Evolutionary conservation across 2,113 vertebrate genomes (phyloP).

Genomic region (Rana temporaria): DNA sequence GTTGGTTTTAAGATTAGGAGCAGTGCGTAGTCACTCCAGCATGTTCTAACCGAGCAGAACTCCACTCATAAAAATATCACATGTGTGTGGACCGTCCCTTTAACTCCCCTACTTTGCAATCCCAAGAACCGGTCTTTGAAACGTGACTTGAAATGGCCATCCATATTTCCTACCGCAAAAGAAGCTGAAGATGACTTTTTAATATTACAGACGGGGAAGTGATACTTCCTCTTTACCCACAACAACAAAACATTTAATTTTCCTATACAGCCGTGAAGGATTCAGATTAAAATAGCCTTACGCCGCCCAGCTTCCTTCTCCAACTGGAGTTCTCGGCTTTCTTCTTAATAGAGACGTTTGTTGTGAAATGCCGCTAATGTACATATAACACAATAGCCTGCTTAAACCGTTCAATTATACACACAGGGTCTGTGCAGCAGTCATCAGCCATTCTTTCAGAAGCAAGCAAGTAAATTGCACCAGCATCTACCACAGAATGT

Average conservation of each 20-base stretch:
- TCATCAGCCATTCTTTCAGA: constrained; percentile 45
- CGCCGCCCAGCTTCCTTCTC: not conserved
- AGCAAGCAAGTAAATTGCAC: constrained; percentile 18
- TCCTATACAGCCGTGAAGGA: not conserved
- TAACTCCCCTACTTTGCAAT: no score
- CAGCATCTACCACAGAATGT: not conserved
- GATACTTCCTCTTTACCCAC: not conserved
- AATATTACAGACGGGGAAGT: not conserved
- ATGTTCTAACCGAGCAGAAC: no score
- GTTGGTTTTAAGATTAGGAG: no score
- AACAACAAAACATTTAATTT: not conserved
- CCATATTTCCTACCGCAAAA: no score
- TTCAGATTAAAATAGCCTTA: constrained; percentile 8
- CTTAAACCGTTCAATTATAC: constrained; percentile 52
- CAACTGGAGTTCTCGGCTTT: constrained; percentile 26
- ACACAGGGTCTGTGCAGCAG: constrained; percentile 15
- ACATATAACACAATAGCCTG: constrained; percentile 40
- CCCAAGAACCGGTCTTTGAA: no score
- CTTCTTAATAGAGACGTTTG: constrained; percentile 24
- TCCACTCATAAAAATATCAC: no score
- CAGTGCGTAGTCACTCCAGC: not conserved
- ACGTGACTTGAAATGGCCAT: no score
- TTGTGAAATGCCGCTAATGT: constrained; percentile 37
- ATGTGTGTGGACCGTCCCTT: no score
- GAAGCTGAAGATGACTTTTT: not conserved